Percentiles rank a stretch among this genome's conserved stretches.
Evolutionary conservation across 2,888 invertebrate species (phyloP).

Genomic region (Charanyca ferruginea): DNA sequence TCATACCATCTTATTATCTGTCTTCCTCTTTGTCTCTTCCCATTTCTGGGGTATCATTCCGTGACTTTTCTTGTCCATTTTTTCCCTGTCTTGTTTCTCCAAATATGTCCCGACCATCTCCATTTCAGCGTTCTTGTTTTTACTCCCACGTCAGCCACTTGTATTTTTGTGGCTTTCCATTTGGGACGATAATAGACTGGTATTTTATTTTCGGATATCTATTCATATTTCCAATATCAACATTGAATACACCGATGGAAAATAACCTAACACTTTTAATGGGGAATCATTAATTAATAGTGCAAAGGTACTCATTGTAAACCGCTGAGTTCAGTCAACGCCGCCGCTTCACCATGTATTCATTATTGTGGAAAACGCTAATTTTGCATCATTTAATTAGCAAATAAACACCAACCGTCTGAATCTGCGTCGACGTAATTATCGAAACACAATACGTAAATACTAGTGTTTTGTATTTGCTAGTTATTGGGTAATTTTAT

Average conservation of each 20-base stretch:
- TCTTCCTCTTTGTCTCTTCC: no score
- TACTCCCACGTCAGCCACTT: no score
- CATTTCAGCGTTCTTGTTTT: no score
- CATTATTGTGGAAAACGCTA: constrained; percentile 76
- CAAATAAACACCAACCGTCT: constrained; percentile 68
- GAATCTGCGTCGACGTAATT: constrained; percentile 53
- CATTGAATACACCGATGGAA: background rate
- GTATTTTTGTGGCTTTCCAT: no score
- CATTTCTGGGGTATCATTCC: no score
- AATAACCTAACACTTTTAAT: constrained; percentile 12
- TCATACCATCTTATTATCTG: no score
- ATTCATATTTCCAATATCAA: background rate
- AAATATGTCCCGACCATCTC: no score
- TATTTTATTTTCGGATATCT: no score
- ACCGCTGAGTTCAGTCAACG: constrained; percentile 56
- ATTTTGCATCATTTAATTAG: constrained; percentile 82
- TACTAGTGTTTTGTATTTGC: constrained; percentile 13
- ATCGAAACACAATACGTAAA: constrained; percentile 45
- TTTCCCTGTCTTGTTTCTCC: no score
- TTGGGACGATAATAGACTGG: no score
- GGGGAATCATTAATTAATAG: constrained; percentile 24
- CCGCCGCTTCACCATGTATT: constrained; percentile 59
- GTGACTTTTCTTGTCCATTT: no score
- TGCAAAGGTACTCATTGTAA: constrained; percentile 13
- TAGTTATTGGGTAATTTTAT: constrained; percentile 18